phyloP scores from a whole-genome alignment of 2,797 vertebrate genomes.

The Leptodactylus fallax region DNA sequence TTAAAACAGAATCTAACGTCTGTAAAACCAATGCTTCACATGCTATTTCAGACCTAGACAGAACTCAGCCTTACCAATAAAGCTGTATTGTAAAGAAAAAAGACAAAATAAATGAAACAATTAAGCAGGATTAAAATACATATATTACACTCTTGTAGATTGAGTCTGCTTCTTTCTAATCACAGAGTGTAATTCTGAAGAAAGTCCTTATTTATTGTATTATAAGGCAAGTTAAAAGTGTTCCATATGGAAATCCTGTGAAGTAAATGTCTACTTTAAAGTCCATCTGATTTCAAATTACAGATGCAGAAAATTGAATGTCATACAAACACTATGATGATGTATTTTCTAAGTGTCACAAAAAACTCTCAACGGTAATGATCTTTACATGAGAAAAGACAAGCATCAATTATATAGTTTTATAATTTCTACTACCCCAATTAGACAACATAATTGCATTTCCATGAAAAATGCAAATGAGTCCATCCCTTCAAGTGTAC shows the following conservation, averaged over 20 bases:
- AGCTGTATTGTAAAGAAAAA: background rate
- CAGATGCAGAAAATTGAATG: slow-evolving; percentile 55
- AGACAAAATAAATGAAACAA: background rate
- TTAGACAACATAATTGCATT: slow-evolving; percentile 60
- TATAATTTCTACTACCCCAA: slow-evolving; percentile 60
- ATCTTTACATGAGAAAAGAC: slow-evolving; percentile 60
- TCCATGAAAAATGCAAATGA: slow-evolving; percentile 63
- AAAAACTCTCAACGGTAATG: slow-evolving; percentile 60
- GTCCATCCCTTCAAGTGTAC: slow-evolving; percentile 62
- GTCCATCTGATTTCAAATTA: slow-evolving; percentile 52
- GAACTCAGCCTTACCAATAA: background rate
- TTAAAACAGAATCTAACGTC: background rate
- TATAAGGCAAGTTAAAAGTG: background rate
- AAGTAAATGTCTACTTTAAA: slow-evolving; percentile 31
- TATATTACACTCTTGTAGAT: background rate
- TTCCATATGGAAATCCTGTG: slow-evolving; percentile 38
- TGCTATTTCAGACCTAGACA: background rate
- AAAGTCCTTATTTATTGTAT: background rate
- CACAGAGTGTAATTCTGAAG: background rate
- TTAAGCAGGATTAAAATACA: background rate
- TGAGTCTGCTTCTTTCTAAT: background rate
- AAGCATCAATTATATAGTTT: slow-evolving; percentile 64
- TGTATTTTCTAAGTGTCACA: slow-evolving; percentile 58
- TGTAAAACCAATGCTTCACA: background rate
- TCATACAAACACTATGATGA: slow-evolving; percentile 60